These are phyloP conservation scores for Diploptera punctata DNA, from an alignment of 2,888 invertebrate genomes.

Conservation along the genomic window DNA sequence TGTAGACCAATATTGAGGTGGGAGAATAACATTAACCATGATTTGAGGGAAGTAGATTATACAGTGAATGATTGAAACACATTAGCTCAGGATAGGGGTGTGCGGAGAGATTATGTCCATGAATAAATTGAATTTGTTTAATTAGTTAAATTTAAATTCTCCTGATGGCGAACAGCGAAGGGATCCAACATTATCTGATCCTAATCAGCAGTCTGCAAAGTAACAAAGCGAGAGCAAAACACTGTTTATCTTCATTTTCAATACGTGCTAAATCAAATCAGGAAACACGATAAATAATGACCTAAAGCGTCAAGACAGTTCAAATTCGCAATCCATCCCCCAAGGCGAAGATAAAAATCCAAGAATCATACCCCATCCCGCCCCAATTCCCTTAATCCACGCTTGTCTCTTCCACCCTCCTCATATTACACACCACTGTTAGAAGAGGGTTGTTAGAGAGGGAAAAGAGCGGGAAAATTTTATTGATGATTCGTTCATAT, in stretches of 20 bases:
- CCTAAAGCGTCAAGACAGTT: slow-evolving; percentile 3
- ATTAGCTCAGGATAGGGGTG: too few species aligned
- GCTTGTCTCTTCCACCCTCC: slow-evolving; percentile 5
- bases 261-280: slow-evolving; percentile 21
- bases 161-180: too few species aligned
- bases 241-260: slow-evolving; percentile 24
- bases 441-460: not conserved
- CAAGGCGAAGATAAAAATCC: slow-evolving; percentile 9
- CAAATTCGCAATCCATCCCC: slow-evolving; percentile 19
- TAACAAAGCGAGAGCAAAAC: not conserved
- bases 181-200: too few species aligned
- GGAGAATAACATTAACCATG: too few species aligned
- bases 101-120: too few species aligned
- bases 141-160: too few species aligned
- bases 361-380: slow-evolving; percentile 8
- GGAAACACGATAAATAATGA: slow-evolving; percentile 14
- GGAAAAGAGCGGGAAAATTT: slow-evolving; percentile 23
- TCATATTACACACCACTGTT: slow-evolving; percentile 2
- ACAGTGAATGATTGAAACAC: too few species aligned
- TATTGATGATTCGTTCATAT: slow-evolving; percentile 39
- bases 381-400: slow-evolving; percentile 25
- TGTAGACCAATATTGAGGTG: too few species aligned
- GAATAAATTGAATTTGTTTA: too few species aligned
- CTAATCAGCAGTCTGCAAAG: too few species aligned
- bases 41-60: too few species aligned